phyloP scores from a whole-genome alignment of 2,113 vertebrate species.

The Centropus unirufus region DNA sequence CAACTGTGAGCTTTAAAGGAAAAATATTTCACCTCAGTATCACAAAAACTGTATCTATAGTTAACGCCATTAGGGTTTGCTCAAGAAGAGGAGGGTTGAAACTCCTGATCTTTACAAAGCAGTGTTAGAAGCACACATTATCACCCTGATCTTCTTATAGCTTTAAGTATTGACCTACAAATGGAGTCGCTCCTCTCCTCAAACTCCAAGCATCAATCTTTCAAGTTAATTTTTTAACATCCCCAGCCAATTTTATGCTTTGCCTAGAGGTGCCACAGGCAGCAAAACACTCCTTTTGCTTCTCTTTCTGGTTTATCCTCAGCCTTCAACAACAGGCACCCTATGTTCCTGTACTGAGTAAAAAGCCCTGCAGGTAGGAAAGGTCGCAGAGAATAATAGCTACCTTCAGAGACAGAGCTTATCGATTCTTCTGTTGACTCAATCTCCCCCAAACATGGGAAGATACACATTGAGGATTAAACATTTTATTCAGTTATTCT shows the following conservation, averaged over 20 bases:
- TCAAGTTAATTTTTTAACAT: neutral
- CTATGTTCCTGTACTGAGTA: neutral
- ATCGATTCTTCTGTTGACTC: neutral
- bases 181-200: neutral
- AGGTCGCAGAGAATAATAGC: neutral
- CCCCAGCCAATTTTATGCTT: neutral
- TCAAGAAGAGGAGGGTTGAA: neutral
- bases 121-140: neutral
- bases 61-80: neutral
- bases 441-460: neutral
- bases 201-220: neutral
- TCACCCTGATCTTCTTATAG: neutral
- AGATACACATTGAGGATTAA: neutral
- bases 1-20: neutral
- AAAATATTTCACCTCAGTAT: neutral
- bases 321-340: neutral
- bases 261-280: neutral
- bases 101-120: neutral
- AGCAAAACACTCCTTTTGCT: neutral
- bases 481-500: neutral
- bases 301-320: neutral
- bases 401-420: neutral
- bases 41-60: neutral
- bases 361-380: neutral
- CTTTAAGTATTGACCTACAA: slow-evolving; percentile 37